Evolutionary conservation across 2,113 vertebrate genomes (phyloP), one percentile per base, ranked within the genome.

Genomic region (Leptosomus discolor): DNA sequence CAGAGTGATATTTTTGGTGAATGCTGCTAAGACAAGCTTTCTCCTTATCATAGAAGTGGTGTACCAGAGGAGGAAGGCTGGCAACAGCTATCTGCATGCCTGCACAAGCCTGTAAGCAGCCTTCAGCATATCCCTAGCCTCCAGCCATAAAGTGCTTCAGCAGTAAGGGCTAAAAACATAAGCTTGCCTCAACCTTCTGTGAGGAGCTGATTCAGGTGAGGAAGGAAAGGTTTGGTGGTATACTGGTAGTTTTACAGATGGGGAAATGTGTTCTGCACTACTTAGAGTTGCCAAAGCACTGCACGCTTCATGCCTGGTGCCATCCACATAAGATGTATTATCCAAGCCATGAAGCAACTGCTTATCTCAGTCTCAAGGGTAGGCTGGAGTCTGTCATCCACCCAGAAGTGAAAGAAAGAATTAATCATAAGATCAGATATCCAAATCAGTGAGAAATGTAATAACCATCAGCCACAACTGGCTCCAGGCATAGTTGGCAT

Each of bases 141-240:
- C 5, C 0, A 88, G 63, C 15, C 46, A 46, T 73, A 51, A 71
- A 73, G 8, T 0, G 0, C 51, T 61, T 81, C 29, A 84, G 27
- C 68, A 61, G 34, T 57, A 34, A 78, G 41, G 32, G 24, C 85
- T 92, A 60, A 79, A 93, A 93, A 60, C 15, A 41, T 1, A 15
- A 84, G 18, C 34, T 80, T 60, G 63, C 50, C 54, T 69, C 64
- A 69, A 9, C 13, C 45, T 77, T 77, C 54, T 81, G 8, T 73
- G 58, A 74, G 30, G 64, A 91, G 37, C 18, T 67, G 50, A 61
- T 79, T 48, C 53, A 75, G n/a, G 60, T 26, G 65, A 50, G 30
- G 50, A 29, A 81, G 46, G 23, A 81, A 90, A 77, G 16, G 12
- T 73, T 39, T 77, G 39, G 21, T 61, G 46, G 37, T 36, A 30